These are phyloP conservation scores for Oeneis ivallda DNA, from an alignment of 2,888 invertebrate genomes.

Conservation along the genomic window DNA sequence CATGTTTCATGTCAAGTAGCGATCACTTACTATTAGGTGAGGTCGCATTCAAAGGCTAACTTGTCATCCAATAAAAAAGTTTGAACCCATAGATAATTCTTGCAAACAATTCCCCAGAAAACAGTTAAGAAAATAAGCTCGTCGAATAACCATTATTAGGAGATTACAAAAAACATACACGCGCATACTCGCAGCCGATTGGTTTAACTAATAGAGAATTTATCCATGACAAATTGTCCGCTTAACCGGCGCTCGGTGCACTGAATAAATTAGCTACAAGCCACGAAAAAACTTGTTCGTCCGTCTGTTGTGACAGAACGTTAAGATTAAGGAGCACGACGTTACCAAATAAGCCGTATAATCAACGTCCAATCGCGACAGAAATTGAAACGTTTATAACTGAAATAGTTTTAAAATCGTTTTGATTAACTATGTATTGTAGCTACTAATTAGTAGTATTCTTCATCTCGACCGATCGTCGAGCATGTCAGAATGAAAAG, in stretches of 20 bases:
- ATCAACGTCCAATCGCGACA: slow-evolving; percentile 23
- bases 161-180: slow-evolving; percentile 2
- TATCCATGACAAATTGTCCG: slow-evolving; percentile 68
- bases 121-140: no score
- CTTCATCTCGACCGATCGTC: no score
- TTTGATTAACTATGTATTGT: slow-evolving; percentile 10
- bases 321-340: slow-evolving; percentile 24
- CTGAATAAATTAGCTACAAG: slow-evolving; percentile 27
- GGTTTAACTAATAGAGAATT: slow-evolving; percentile 63
- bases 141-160: background rate
- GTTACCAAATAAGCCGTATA: slow-evolving; percentile 26
- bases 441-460: background rate
- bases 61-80: no score
- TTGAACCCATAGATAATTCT: no score
- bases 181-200: slow-evolving; percentile 39
- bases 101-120: no score
- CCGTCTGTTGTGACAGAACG: slow-evolving; percentile 26
- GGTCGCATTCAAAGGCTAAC: no score
- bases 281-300: slow-evolving; percentile 27
- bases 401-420: slow-evolving; percentile 13
- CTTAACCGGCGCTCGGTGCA: slow-evolving; percentile 52
- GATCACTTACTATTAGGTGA: no score
- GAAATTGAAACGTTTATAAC: slow-evolving; percentile 19
- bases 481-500: no score
- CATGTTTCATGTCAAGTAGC: no score